Percentiles rank a stretch among this genome's conserved stretches.
Conservation (phyloP, 1,140 invertebrate genomes). For the Temnothorax curvispinosus region DNA sequence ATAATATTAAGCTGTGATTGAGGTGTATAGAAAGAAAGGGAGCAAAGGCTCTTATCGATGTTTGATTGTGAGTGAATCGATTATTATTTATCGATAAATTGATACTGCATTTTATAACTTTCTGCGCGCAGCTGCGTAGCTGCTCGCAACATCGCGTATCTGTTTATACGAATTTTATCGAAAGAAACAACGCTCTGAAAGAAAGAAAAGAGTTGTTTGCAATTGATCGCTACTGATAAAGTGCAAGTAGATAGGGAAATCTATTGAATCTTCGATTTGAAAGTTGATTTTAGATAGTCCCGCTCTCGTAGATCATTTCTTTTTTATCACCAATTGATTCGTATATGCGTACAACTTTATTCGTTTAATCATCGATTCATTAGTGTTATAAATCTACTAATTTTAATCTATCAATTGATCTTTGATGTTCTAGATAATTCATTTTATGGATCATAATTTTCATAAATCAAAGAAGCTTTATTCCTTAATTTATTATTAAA, state of each 20-base stretch:
- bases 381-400: background rate
- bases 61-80: background rate
- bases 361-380: background rate
- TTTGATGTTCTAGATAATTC: background rate
- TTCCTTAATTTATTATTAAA: background rate
- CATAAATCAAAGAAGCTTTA: background rate
- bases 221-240: background rate
- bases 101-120: background rate
- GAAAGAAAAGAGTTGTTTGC: background rate
- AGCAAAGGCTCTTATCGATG: background rate
- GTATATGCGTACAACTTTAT: background rate
- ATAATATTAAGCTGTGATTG: background rate
- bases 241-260: background rate
- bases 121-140: background rate
- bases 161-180: background rate
- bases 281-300: background rate
- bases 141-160: background rate
- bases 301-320: background rate
- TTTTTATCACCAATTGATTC: background rate
- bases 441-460: constrained; percentile 3
- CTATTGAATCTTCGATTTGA: background rate
- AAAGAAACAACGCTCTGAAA: background rate
- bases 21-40: background rate
- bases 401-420: background rate
- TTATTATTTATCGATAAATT: constrained; percentile 25